Base-by-base conservation (phyloP, 1,140 invertebrate species). In the Ylistrum balloti region DNA sequence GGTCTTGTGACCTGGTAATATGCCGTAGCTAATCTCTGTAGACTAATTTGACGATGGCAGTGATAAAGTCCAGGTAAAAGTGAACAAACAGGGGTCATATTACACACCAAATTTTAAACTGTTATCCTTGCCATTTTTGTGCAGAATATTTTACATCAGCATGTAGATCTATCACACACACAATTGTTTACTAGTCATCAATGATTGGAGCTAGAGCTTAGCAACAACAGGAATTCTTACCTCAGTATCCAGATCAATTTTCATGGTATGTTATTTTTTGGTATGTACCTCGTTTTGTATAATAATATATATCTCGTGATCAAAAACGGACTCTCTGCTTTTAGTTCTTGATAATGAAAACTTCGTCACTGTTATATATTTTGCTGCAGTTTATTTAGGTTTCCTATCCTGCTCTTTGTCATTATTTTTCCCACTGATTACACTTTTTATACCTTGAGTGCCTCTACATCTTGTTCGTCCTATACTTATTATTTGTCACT, bases 281-380 rank as follows among this genome's bases (percentile, higher is more conserved):
- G 56, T 74, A 28, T 74, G 56, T 74, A 74, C 56, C 56, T 74
- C 22, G 56, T 28, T n/a, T 74, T 74, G 56, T 74, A 74, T 74
- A 74, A 74, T 74, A n/a, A 74, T 74, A 74, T 74, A 74, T 28
- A 74, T 74, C 56, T 74, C 0, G 13, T 28, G 56, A 74, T 74
- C 56, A 74, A 74, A 38, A 74, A 74, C 0, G 1, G 22, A 74
- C 28, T 28, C 28, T 11, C 56, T 74, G 22, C 56, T 74, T 74
- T 9, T 11, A n/a, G n/a, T n/a, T n/a, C n/a, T n/a, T n/a, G n/a
- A 20, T 56, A 56, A 20, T 56, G 45, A 56, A 56, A 74, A 28
- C 56, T 74, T 28, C 56, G 13, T 17, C 1, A 7, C 56, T 74
- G 5, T 38, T 74, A 5, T 74, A 1, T 74, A 3, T 74, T 74